Base-by-base conservation (phyloP, 2,888 invertebrate genomes). In the Agrilus cyanescens region DNA sequence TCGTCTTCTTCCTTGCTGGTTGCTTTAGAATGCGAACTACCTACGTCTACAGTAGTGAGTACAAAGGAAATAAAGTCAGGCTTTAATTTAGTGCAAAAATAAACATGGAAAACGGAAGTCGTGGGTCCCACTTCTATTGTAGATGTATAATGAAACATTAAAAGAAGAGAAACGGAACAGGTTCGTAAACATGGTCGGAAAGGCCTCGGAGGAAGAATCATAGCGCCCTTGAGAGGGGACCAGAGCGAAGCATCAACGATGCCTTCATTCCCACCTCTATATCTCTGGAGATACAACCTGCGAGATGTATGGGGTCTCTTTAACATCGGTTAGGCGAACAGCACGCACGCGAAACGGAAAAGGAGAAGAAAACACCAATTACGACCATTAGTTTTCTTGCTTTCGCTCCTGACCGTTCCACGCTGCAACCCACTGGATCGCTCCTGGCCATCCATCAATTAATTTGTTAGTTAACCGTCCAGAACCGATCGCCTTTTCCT, bases 121-220 rank as follows among this genome's bases (percentile, higher is more conserved):
- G 61, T 58, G 56, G 48, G 50, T 48, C 57, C 44, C 55, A 54
- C 58, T 60, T 54, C 61, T 55, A 61, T 62, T 63, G 63, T 62
- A 62, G 61, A 25, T 25, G 25, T 61, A 61, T 63, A 63, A 63
- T 63, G 63, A 62, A 59, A 59, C 62, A 64, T 64, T 64, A 64
- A 62, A 60, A 60, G 64, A 63, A 63, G 61, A 61, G 60, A 62
- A 63, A 63, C 57, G 61, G 57, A 61, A 62, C 61, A 62, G 60
- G 61, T 62, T 54, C 60, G 63, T 60, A 61, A 62, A 62, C 61
- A 60, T 59, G 56, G 58, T 55, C 54, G 57, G 60, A 59, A 59
- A 62, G 59, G 55, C 57, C 57, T 57, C 58, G 55, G 54, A 49
- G 56, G 61, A 65, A 66, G 66, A 65, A 62, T 65, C 66, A 66